Evolutionary conservation across 1,140 invertebrate species (phyloP).

Genomic region (Anadara kagoshimensis): DNA sequence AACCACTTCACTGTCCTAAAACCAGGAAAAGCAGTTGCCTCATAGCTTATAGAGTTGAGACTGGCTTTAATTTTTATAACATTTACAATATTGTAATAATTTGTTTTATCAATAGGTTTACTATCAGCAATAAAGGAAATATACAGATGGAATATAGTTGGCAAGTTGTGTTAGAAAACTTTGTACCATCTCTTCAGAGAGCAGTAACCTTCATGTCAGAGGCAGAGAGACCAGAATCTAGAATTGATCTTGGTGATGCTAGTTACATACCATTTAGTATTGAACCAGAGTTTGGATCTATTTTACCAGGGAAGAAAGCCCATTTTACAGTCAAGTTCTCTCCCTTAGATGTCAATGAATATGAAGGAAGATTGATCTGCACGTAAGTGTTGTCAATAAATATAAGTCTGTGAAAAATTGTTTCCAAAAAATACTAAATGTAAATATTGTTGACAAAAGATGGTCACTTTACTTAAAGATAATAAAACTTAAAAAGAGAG

Average conservation of each 20-base stretch:
- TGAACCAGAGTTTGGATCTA: constrained; percentile 68
- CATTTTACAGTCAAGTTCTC: constrained; percentile 71
- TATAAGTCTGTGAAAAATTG: too few species aligned
- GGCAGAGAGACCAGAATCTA: constrained; percentile 59
- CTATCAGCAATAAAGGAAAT: constrained; percentile 65
- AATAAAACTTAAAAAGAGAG: too few species aligned
- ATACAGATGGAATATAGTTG: constrained; percentile 71
- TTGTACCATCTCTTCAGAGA: constrained; percentile 57
- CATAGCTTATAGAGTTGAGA: too few species aligned
- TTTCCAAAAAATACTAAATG: too few species aligned
- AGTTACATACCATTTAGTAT: constrained; percentile 69
- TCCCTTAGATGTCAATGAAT: constrained; percentile 73
- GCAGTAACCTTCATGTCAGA: constrained; percentile 69
- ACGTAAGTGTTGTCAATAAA: constrained; percentile 57
- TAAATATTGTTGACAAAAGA: too few species aligned
- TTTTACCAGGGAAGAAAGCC: constrained; percentile 63
- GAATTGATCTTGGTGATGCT: constrained; percentile 59
- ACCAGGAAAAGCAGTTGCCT: too few species aligned
- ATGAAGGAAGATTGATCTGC: constrained; percentile 71
- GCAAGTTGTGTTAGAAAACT: constrained; percentile 72
- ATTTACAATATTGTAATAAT: constrained; percentile 4
- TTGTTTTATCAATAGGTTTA: constrained; percentile 55
- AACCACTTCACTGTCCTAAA: too few species aligned
- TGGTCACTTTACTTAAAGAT: too few species aligned
- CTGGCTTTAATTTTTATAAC: too few species aligned